Percentiles rank a stretch among this genome's conserved stretches.
Evolutionary conservation across 2,888 invertebrate species (phyloP).

Genomic region (Sialis fuliginosa): DNA sequence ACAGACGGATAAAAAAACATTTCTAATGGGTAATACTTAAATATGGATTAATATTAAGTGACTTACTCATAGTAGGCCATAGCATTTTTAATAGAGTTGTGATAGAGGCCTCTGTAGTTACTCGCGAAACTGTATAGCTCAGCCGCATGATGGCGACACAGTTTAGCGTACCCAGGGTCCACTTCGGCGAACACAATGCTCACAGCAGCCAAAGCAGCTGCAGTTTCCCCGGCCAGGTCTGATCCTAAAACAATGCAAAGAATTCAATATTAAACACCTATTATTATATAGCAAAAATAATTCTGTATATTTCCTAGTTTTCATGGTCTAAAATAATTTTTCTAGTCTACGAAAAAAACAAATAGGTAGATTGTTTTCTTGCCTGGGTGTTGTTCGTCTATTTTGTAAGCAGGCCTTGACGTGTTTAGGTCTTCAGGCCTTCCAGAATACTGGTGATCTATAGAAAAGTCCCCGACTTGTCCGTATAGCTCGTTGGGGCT

Average conservation of each 20-base stretch:
- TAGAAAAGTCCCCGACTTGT: conserved; percentile 35
- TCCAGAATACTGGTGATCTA: conserved; percentile 41
- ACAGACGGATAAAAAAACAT: too few relatives aligned
- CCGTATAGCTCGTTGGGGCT: conserved; percentile 31
- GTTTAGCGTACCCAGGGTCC: conserved; percentile 25
- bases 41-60: background rate
- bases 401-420: conserved; percentile 35
- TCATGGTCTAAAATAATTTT: too few relatives aligned
- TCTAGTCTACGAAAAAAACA: conserved; percentile 2
- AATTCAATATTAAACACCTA: background rate
- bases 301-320: too few relatives aligned
- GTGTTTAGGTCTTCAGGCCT: conserved; percentile 40
- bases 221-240: conserved; percentile 39
- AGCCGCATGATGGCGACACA: conserved; percentile 27
- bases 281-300: background rate
- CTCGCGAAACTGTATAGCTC: conserved; percentile 33
- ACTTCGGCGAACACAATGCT: conserved; percentile 28
- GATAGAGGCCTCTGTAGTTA: conserved; percentile 28
- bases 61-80: conserved; percentile 30
- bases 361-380: conserved; percentile 4
- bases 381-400: conserved; percentile 34
- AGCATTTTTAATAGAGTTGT: conserved; percentile 30
- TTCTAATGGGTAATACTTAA: too few relatives aligned
- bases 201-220: conserved; percentile 36
- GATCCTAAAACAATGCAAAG: conserved; percentile 22